A percentile compares a stretch with the other conserved stretches of the same genome.
Conservation (phyloP, 1,140 invertebrate species). For the Aphelinus atriplicis region DNA sequence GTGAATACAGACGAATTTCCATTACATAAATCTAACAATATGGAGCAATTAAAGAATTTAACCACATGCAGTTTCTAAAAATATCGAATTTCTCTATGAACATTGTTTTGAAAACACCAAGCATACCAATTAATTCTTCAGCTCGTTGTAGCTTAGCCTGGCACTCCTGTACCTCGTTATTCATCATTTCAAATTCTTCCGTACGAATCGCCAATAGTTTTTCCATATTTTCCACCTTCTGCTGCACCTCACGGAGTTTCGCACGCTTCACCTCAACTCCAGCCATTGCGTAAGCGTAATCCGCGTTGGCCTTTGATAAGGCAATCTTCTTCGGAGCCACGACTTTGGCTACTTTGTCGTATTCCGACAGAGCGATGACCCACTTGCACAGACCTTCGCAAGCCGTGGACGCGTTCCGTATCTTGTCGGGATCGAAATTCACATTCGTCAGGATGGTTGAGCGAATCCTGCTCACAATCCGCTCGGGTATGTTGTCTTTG, state of each 20-base stretch:
- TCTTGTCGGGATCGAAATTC: conserved; percentile 91
- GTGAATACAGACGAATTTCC: too few species aligned
- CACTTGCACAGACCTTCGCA: conserved; percentile 88
- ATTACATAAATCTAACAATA: too few species aligned
- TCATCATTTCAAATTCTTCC: conserved; percentile 71
- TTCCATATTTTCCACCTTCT: conserved; percentile 71
- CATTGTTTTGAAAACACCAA: not conserved
- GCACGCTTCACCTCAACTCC: conserved; percentile 80
- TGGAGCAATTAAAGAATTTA: too few species aligned
- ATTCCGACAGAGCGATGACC: conserved; percentile 91
- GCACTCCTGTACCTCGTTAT: conserved; percentile 86
- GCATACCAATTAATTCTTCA: conserved; percentile 83
- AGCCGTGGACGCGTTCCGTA: conserved; percentile 79
- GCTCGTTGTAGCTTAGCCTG: conserved; percentile 89
- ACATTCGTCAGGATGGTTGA: conserved; percentile 84
- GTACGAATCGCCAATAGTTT: conserved; percentile 72
- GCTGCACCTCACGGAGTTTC: conserved; percentile 76
- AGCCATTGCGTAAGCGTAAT: conserved; percentile 75
- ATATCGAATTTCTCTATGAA: not conserved
- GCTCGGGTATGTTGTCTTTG: conserved; percentile 88
- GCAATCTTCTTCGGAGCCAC: conserved; percentile 87
- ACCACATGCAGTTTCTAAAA: not conserved
- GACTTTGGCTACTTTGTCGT: conserved; percentile 91
- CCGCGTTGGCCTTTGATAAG: conserved; percentile 78
- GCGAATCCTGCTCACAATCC: conserved; percentile 84